Evolutionary conservation across 2,113 vertebrate genomes (phyloP).

Genomic region (Ramphastos sulfuratus): DNA sequence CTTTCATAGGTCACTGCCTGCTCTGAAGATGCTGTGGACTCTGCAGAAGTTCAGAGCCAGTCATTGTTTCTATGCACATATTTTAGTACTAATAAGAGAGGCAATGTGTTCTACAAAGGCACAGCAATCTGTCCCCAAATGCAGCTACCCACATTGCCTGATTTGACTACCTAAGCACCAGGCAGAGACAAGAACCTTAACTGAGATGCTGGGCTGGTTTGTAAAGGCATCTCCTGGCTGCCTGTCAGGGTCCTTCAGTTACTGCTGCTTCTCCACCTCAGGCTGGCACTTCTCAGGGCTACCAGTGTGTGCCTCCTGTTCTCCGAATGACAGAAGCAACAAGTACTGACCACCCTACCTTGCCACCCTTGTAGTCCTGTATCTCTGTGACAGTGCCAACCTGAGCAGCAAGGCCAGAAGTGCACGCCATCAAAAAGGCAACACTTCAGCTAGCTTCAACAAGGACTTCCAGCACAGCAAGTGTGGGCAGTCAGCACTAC

Average conservation of each 20-base stretch:
- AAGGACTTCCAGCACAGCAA: neutral
- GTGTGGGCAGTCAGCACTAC: neutral
- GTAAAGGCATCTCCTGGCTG: neutral
- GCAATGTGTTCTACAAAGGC: neutral
- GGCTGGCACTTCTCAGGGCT: neutral
- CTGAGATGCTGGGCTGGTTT: neutral
- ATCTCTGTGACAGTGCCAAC: neutral
- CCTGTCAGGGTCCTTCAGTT: neutral
- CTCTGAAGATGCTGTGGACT: neutral
- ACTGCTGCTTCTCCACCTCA: neutral
- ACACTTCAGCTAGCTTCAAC: neutral
- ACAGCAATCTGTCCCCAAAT: rapidly evolving
- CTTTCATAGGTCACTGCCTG: neutral
- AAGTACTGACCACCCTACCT: neutral
- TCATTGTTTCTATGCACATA: rapidly evolving
- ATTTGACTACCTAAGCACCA: neutral
- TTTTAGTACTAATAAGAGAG: neutral
- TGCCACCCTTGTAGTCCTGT: too few relatives aligned
- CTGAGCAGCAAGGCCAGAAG: neutral
- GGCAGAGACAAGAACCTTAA: neutral
- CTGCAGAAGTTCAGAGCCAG: neutral
- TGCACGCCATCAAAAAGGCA: neutral
- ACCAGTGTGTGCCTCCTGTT: neutral
- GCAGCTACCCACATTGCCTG: neutral
- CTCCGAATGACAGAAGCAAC: neutral